phyloP scores from a whole-genome alignment of 2,888 invertebrate genomes.

The Minunthozetes semirufus region DNA sequence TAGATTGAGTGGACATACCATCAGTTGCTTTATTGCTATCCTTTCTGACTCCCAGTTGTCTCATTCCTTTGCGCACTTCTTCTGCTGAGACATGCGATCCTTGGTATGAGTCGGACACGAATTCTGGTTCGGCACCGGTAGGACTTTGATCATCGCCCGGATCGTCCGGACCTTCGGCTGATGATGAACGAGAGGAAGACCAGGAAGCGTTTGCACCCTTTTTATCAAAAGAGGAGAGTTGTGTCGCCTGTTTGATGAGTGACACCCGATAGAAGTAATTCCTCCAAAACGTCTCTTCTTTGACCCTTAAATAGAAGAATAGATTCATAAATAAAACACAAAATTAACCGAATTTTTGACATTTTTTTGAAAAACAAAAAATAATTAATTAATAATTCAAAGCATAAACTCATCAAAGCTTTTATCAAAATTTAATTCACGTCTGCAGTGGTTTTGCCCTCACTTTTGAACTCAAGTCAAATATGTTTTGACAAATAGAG shows the following conservation, averaged over 20 bases:
- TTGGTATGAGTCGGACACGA: conserved; percentile 68
- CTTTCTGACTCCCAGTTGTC: conserved; percentile 59
- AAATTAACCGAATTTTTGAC: background rate
- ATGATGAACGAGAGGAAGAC: conserved; percentile 40
- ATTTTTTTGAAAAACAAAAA: background rate
- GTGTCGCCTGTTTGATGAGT: conserved; percentile 91
- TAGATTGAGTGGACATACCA: conserved; percentile 30
- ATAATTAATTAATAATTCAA: background rate
- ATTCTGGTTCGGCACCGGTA: conserved; percentile 55
- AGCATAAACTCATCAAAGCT: background rate
- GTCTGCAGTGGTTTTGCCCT: too few species aligned
- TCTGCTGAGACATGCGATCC: conserved; percentile 53
- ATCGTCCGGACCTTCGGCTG: conserved; percentile 42
- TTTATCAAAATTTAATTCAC: too few species aligned
- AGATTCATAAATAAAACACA: background rate
- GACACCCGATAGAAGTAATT: conserved; percentile 99
- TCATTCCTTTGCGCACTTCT: conserved; percentile 67
- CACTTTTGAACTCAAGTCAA: too few species aligned
- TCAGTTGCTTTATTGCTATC: conserved; percentile 35
- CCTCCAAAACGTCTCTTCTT: conserved; percentile 98
- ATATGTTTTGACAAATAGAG: too few species aligned
- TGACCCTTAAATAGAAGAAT: conserved; percentile 56
- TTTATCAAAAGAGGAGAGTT: conserved; percentile 55
- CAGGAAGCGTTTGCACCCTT: conserved; percentile 33
- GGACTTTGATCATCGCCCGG: conserved; percentile 43